Evolutionary conservation across 2,113 vertebrate genomes (phyloP), one percentile per base, ranked within the genome.

Genomic region (Cheilinus undulatus): DNA sequence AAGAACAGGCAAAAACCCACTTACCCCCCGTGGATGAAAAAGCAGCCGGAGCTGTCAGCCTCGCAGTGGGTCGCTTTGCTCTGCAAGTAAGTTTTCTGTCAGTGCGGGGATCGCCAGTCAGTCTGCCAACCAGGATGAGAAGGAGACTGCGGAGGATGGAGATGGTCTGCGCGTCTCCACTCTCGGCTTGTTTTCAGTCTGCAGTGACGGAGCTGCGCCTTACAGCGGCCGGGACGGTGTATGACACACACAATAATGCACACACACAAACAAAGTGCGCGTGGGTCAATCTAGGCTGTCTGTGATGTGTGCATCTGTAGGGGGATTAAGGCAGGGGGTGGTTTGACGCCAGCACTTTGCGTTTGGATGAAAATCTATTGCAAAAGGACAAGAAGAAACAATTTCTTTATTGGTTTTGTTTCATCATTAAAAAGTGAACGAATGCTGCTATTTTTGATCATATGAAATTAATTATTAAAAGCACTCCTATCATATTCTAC

Each of bases 121-220:
- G 62, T 7, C 63, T 50, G 49, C 2, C 34, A 26, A 66, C n/a
- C 70, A 12, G 85, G 83, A 85, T 76, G 88, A 77, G 80, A 70
- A 58, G 74, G 84, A 85, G 84, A 91, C 86, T 91, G 90, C 90
- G 70, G 90, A 84, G 80, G 86, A 85, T 72, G 75, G 71, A 89
- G 88, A 61, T 3, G 36, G 20, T 78, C 56, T 66, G 69, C 65
- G 58, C 56, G 60, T 53, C 70, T 81, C 72, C 48, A 22, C 74
- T 73, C 80, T 45, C 62, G 9, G 4, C n/a, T 50, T 74, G 76
- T 23, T 48, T 46, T 36, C 54, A 19, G 65, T 26, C 36, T 59
- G 66, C 67, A 36, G 69, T 24, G 60, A 69, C 66, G 63, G 62
- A 70, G 59, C 69, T 69, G 86, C 91, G 89, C 80, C 88, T 64